Evolutionary conservation across 2,113 vertebrate species (phyloP), one percentile per base, ranked within the genome.

Genomic region (Coptodon rendalli): DNA sequence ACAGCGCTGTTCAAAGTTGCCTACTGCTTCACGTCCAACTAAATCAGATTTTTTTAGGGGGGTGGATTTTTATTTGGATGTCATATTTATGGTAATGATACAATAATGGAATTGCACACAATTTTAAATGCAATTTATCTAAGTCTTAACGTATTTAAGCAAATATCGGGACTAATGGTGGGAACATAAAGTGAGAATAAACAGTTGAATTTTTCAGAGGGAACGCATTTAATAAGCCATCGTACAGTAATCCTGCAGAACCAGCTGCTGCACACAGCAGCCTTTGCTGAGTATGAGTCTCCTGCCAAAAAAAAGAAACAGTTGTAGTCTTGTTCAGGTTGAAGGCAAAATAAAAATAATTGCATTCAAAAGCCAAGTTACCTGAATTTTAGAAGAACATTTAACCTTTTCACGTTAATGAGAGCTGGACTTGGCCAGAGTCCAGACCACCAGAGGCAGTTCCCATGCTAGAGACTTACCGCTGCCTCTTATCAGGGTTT

Each of bases 401-500:
- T 92, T 93, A 90, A 92, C 91, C 85, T 89, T 78, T 71, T 82
- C 78, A 86, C 73, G 50, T 94, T 83, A 96, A 94, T 92, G 82
- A 90, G 93, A 81, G 61, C 84, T 68, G 81, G 82, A 90, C 63
- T 79, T 95, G 94, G 94, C 86, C 40, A n/a, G 48, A 82, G 84
- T 89, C 93, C 90, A 93, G 90, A 87, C 59, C 82, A 83, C 84
- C 76, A 79, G 57, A 83, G 79, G 29, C 95, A 95, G 95, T 96
- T 97, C 96, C 96, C 96, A 96, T 78, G 92, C 90, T 89, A 0
- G 91, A 97, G 97, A 97, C 96, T 97, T 97, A 97, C 96, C 96
- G 94, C 96, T 96, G 89, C 95, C 45, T 97, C 96, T 96, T 96
- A 97, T 96, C 97, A 95, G 94, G 94, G 97, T 89, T 97, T 98